Conservation (phyloP, 2,888 invertebrate species). For the Frankliniella intonsa region DNA sequence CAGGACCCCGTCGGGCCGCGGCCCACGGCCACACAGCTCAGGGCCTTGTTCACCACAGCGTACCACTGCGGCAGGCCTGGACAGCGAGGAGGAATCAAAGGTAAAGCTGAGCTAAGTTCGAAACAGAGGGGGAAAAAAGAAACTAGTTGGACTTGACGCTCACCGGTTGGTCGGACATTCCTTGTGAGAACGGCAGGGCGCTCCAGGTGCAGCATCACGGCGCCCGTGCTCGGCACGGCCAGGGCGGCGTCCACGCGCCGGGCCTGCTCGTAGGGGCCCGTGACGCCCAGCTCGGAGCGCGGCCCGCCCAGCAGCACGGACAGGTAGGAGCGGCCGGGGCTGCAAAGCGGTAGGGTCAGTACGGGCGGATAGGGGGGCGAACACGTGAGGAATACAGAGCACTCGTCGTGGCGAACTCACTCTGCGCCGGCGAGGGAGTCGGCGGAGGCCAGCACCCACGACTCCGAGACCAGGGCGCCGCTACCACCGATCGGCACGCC, state of each 20-base stretch:
- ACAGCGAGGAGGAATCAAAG: background rate
- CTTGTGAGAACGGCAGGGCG: conserved; percentile 55
- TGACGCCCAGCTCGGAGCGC: conserved; percentile 53
- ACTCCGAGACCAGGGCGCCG: conserved; percentile 55
- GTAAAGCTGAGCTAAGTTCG: too few species aligned
- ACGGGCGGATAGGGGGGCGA: too few species aligned
- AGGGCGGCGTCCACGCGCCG: conserved; percentile 57
- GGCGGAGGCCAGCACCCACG: conserved; percentile 59
- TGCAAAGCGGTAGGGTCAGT: background rate
- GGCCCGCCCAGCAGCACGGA: conserved; percentile 65
- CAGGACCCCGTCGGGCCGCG: conserved; percentile 2
- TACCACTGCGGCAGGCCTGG: conserved; percentile 35
- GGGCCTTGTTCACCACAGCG: conserved; percentile 25
- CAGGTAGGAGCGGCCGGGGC: conserved; percentile 47
- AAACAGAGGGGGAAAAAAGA: too few species aligned
- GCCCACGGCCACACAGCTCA: conserved; percentile 32
- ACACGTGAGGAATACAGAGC: conserved; percentile 28
- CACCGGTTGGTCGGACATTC: conserved; percentile 56
- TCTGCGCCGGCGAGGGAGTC: conserved; percentile 44
- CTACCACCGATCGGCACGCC: conserved; percentile 67
- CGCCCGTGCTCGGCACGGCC: conserved; percentile 55
- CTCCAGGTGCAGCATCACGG: conserved; percentile 60
- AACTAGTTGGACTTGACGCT: background rate
- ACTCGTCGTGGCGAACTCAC: conserved; percentile 44
- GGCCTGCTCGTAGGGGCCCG: conserved; percentile 68